Percentiles rank a stretch among this genome's conserved stretches.
These are phyloP conservation scores for Camponotus pennsylvanicus DNA, from an alignment of 1,140 invertebrate genomes.

Conservation along the genomic window DNA sequence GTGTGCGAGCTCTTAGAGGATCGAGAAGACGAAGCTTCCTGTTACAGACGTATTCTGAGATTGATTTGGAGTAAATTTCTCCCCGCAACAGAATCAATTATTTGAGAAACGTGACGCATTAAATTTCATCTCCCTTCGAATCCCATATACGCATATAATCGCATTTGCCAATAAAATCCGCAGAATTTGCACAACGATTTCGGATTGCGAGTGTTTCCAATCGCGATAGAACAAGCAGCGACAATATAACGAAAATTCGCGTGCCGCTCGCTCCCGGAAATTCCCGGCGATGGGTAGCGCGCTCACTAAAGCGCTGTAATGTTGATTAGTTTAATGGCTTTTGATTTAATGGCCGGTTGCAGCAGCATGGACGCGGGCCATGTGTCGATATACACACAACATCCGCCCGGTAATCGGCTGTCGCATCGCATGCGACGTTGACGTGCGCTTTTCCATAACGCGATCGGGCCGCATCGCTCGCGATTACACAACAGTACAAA, in stretches of 20 bases:
- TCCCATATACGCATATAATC: not conserved
- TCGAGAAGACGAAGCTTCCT: slow-evolving; percentile 14
- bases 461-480: slow-evolving; percentile 42
- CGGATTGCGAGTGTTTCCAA: not conserved
- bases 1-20: slow-evolving; percentile 36
- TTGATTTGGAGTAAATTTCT: slow-evolving; percentile 20
- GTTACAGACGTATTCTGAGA: not conserved
- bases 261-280: slow-evolving; percentile 13
- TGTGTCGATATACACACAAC: slow-evolving; percentile 4
- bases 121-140: not conserved
- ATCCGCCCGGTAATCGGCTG: slow-evolving; percentile 53
- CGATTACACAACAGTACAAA: slow-evolving; percentile 67
- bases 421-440: slow-evolving; percentile 71
- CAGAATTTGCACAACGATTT: not conserved
- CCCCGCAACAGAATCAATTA: not conserved
- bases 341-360: slow-evolving; percentile 71
- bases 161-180: not conserved
- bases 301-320: slow-evolving; percentile 54
- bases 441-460: slow-evolving; percentile 61
- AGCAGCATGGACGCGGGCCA: slow-evolving; percentile 21
- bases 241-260: slow-evolving; percentile 48
- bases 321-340: slow-evolving; percentile 73
- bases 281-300: slow-evolving; percentile 10
- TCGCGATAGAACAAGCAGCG: not conserved
- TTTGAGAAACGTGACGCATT: not conserved